Base-by-base conservation (phyloP, 2,113 vertebrate genomes). In the Pomatorhinus ruficollis region DNA sequence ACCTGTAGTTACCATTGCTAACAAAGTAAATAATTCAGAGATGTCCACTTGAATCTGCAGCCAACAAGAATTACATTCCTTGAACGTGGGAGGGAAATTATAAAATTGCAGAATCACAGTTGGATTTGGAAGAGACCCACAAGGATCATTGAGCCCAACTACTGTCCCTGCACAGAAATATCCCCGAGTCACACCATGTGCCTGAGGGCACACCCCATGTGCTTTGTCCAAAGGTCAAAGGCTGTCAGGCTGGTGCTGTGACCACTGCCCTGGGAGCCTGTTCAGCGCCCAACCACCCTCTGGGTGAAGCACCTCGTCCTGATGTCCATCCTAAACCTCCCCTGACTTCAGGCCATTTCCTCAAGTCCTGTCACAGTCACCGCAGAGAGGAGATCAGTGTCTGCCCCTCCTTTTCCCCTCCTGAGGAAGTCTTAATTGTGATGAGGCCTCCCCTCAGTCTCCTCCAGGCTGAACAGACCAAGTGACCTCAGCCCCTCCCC, bases 241-340 rank as follows among this genome's bases (percentile, higher is more conserved):
- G 1, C 63, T 39, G 1, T 37, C 33, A 39, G 45, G 35, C 1
- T 52, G 31, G 33, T 45, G 39, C 63, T 69, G 37, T 37, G 44
- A 12, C 27, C 61, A 5, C 53, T 49, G 15, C 30, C 30, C 52
- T 21, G 37, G 53, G 37, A 86, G 17, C 61, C 35, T 12, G 7
- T n/a, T 20, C 54, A 33, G 39, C 9, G 45, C 3, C 33, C 33
- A 69, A 0, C 0, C 63, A 45, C 18, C 7, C 11, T 6, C 33
- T 28, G 12, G 11, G 18, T 23, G 53, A 53, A 69, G 33, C 2
- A 23, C 27, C 15, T 69, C 13, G 6, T 45, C 18, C 27, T 69
- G 13, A 39, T 11, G 15, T 7, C 27, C 63, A 33, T 5, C 33
- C 45, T 39, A 44, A 53, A 19, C 33, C 18, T n/a, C 37, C 33